Base-by-base conservation (phyloP, 2,113 vertebrate species). In the Leptocoma aspasia region DNA sequence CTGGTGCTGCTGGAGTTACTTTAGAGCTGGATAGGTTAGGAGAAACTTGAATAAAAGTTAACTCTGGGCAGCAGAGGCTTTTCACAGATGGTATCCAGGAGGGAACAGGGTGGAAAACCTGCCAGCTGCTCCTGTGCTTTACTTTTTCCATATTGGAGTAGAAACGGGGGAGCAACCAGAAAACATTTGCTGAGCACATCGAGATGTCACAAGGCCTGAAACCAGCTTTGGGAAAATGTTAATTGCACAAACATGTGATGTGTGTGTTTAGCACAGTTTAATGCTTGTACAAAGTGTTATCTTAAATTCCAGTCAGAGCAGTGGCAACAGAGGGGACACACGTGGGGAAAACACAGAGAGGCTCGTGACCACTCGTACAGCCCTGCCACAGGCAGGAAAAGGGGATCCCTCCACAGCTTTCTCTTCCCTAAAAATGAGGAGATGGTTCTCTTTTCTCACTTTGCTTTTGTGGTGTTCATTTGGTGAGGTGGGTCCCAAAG, bases 141-240 rank as follows among this genome's bases (percentile, higher is more conserved):
- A 9, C 23, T 52, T 54, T 30, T 59, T 52, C 35, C 2, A 0
- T 21, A 35, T 7, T 63, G 41, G 33, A 54, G 1, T 37, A 44
- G 59, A 33, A 89, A 42, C 1, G 2, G 44, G 37, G 37, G 23
- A 2, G 54, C 56, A 79, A 9, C 22, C 0, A 0, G 26, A 30
- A 79, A 60, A 54, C 13, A 6, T 53, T 92, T 75, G 37, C 31
- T 53, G 73, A 64, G 49, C 44, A 26, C 35, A 30, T 49, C 6
- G 10, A 53, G 52, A 64, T 37, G 41, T 41, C 44, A 49, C 81
- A 37, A 41, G 56, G 35, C 27, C 69, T 64, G 60, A 78, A 86
- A 78, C 6, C 5, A n/a, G 39, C 65, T 71, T 68, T 92, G 90
- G 68, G 77, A 70, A 84, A 33, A 54, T 33, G 39, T 65, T 80